Percentiles rank a stretch among this genome's conserved stretches.
phyloP scores from a whole-genome alignment of 2,888 invertebrate genomes.

The Phorcus lineatus region DNA sequence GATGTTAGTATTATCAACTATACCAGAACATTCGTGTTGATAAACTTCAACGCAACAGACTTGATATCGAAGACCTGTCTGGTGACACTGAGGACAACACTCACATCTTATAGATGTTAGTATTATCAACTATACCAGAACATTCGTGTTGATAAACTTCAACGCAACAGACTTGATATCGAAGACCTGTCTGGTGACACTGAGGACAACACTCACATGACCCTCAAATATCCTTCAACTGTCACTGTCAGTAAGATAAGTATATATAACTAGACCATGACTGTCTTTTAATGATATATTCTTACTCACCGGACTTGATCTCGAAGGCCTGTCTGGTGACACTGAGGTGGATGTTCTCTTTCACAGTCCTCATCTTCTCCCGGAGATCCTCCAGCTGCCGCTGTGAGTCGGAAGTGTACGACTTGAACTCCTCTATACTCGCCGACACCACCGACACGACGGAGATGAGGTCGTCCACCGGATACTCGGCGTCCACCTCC shows the following conservation, averaged over 20 bases:
- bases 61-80: no score
- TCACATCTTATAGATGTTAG: conserved; percentile 27
- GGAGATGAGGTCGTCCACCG: conserved; percentile 57
- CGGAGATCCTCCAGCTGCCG: conserved; percentile 55
- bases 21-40: no score
- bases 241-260: no score
- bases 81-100: no score
- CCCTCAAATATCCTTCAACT: no score
- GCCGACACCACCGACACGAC: conserved; percentile 53
- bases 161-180: conserved; percentile 38
- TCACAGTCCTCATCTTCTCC: conserved; percentile 55
- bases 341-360: conserved; percentile 58
- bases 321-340: conserved; percentile 55
- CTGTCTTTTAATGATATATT: no score
- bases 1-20: no score
- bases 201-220: conserved; percentile 55
- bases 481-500: conserved; percentile 56
- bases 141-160: no score
- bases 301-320: conserved; percentile 31
- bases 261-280: no score
- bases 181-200: conserved; percentile 54
- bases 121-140: no score
- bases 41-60: no score
- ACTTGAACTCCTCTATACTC: conserved; percentile 59
- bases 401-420: conserved; percentile 53